phyloP scores from a whole-genome alignment of 2,888 invertebrate species.

The Therioaphis trifolii region DNA sequence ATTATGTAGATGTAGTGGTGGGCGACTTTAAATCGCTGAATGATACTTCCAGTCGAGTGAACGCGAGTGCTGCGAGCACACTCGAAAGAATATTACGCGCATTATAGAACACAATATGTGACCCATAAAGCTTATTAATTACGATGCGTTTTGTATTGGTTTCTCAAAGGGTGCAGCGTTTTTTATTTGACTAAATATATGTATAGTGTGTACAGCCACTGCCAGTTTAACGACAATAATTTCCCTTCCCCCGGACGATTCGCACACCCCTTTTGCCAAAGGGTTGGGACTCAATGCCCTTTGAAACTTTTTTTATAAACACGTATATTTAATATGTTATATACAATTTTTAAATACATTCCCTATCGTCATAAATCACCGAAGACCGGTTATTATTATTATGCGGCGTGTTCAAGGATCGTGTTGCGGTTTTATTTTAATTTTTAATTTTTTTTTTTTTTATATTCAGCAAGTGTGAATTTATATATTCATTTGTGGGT shows the following conservation, averaged over 20 bases:
- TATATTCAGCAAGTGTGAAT: slow-evolving; percentile 46
- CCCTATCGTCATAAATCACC: slow-evolving; percentile 56
- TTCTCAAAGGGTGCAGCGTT: slow-evolving; percentile 42
- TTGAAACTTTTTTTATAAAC: slow-evolving; percentile 38
- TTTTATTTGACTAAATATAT: slow-evolving; percentile 51
- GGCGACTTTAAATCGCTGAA: neutral
- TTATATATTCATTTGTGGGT: slow-evolving; percentile 25
- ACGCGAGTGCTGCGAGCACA: neutral
- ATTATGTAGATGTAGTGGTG: no score
- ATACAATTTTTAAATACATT: slow-evolving; percentile 43
- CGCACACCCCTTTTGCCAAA: slow-evolving; percentile 37
- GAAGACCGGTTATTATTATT: slow-evolving; percentile 43
- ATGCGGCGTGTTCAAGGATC: neutral
- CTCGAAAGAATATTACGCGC: neutral
- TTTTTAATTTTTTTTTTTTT: slow-evolving; percentile 7
- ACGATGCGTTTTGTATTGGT: slow-evolving; percentile 42
- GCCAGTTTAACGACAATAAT: slow-evolving; percentile 30
- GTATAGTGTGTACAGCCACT: neutral
- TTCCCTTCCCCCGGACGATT: slow-evolving; percentile 7
- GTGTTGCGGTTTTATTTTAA: slow-evolving; percentile 30
- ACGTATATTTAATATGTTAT: no score
- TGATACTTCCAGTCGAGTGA: neutral
- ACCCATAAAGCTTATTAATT: slow-evolving; percentile 37
- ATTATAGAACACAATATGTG: neutral
- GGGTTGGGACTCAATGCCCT: slow-evolving; percentile 48